Base-by-base conservation (phyloP, 2,113 vertebrate genomes). In the Glaucomys volans region DNA sequence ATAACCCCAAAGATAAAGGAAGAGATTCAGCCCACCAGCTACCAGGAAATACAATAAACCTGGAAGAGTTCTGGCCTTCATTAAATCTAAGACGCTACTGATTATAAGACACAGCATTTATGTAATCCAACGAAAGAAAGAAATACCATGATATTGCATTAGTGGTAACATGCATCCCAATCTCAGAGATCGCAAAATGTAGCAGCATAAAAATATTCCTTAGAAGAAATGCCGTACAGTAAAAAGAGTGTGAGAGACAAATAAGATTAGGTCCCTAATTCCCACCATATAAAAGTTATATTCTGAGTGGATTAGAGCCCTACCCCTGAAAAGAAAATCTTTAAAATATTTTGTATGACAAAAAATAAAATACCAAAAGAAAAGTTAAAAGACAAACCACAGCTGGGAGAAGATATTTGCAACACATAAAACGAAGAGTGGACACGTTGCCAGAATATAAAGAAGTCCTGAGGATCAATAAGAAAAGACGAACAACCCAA, bases 381-480 rank as follows among this genome's bases (percentile, higher is more conserved):
- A 89, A 97, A 96, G 88, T 81, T 90, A 87, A 96, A 94, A 96
- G 80, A 87, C 40, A 84, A 90, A 59, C 84, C 76, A 79, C 87
- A 96, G 81, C 90, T 88, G 81, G 54, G 76, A 91, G 76, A 92
- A 96, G 92, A 90, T 90, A 96, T 92, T 85, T 84, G 77, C 92
- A 90, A 92, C 84, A 87, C 81, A 90, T 87, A 92, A 96, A 95
- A 90, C 30, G 37, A 88, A 96, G 66, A 85, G 59, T 88, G 24
- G 52, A 47, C 88, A 59, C 1, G 5, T 82, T 84, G 52, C 69
- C 93, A 85, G 97, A 95, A 97, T 97, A 94, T 67, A 94, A 98
- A 98, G 87, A 86, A 95, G 91, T 62, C 72, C 35, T 40, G 30
- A 28, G 42, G 85, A 96, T 97, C 96, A 97, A 96, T 97, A 95